Percentiles rank a stretch among this genome's conserved stretches.
Evolutionary conservation across 2,888 invertebrate species (phyloP).

Genomic region (Drosophila tripunctata): DNA sequence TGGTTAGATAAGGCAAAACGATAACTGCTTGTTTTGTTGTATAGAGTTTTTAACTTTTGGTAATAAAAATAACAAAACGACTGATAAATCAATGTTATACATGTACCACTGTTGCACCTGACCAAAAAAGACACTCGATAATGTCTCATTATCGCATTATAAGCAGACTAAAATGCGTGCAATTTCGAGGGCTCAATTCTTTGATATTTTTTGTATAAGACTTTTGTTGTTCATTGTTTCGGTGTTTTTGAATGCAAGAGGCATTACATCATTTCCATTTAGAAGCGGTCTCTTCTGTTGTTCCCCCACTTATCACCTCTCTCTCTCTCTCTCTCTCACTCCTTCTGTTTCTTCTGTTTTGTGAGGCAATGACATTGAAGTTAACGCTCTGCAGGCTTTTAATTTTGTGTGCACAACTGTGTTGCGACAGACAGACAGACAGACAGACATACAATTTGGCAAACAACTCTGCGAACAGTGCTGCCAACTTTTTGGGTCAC

Average conservation of each 20-base stretch:
- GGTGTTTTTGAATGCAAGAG: constrained; percentile 47
- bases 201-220: constrained; percentile 10
- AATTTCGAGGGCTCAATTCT: constrained; percentile 45
- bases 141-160: constrained; percentile 47
- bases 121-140: constrained; percentile 25
- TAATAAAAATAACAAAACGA: constrained; percentile 32
- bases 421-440: neutral
- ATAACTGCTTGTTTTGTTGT: constrained; percentile 47
- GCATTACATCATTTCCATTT: constrained; percentile 65
- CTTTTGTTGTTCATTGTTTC: constrained; percentile 41
- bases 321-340: neutral
- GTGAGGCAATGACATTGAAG: constrained; percentile 63
- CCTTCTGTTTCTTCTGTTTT: constrained; percentile 32
- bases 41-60: too few species aligned
- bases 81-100: constrained; percentile 25
- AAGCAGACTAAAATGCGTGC: constrained; percentile 61
- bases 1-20: constrained; percentile 35
- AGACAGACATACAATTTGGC: constrained; percentile 23
- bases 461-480: neutral
- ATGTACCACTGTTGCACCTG: constrained; percentile 22
- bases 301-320: neutral
- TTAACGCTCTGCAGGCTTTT: constrained; percentile 46
- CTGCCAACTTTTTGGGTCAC: too few species aligned
- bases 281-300: constrained; percentile 16
- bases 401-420: constrained; percentile 53